Conservation (phyloP, 2,113 vertebrate species). For the Phocoena sinus region DNA sequence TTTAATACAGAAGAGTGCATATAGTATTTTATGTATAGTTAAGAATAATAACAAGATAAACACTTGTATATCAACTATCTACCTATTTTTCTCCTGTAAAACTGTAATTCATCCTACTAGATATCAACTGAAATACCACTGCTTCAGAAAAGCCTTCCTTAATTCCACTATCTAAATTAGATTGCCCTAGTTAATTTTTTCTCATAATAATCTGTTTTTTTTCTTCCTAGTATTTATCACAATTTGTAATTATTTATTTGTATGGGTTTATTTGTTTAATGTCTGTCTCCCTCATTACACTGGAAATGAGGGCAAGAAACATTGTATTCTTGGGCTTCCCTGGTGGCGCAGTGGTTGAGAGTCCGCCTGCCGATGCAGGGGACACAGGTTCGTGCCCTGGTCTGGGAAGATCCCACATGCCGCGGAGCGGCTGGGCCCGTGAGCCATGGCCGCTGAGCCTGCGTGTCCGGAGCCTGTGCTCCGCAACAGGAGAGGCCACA, state of each 20-base stretch:
- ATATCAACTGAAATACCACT: background rate
- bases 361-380: no score
- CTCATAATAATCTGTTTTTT: background rate
- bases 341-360: no score
- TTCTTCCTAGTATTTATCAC: background rate
- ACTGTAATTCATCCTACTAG: background rate
- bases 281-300: background rate
- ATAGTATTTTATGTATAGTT: background rate
- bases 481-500: no score
- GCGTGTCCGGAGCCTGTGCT: no score
- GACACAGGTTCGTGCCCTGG: no score
- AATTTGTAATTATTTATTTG: background rate
- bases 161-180: background rate
- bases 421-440: no score
- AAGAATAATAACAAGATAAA: background rate
- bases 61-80: background rate
- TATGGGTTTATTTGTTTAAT: background rate
- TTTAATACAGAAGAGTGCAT: background rate
- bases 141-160: background rate
- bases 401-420: no score
- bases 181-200: background rate
- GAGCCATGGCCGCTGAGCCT: no score
- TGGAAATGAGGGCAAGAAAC: background rate
- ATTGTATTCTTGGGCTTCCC: background rate
- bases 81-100: background rate